phyloP scores from a whole-genome alignment of 2,888 invertebrate genomes.

The Macaria notata region DNA sequence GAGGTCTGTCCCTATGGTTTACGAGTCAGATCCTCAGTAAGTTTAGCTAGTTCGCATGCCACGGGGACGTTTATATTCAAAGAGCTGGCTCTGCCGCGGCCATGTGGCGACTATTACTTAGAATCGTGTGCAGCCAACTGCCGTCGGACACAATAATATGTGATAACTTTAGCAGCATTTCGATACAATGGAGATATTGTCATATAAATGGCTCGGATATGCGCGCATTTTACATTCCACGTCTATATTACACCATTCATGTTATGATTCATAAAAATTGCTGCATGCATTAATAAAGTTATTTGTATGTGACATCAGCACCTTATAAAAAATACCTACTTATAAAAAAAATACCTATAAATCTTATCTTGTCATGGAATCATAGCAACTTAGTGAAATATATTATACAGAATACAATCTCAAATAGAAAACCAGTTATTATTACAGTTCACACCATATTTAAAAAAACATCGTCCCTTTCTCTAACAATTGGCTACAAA shows the following conservation, averaged over 20 bases:
- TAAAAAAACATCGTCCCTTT: neutral
- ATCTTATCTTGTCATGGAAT: no score
- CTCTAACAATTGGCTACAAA: conserved; percentile 4
- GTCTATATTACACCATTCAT: conserved; percentile 5
- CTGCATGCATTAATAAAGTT: no score
- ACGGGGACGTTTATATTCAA: conserved; percentile 43
- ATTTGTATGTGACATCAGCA: no score
- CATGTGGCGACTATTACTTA: conserved; percentile 40
- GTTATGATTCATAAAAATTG: no score
- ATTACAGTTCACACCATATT: no score
- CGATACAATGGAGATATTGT: conserved; percentile 48
- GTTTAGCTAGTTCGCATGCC: conserved; percentile 26
- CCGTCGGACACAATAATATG: conserved; percentile 44
- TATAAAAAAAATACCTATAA: no score
- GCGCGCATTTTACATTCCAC: neutral
- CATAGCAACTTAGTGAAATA: no score
- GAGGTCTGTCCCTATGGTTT: conserved; percentile 10
- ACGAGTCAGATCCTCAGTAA: conserved; percentile 11
- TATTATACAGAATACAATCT: no score
- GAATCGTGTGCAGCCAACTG: conserved; percentile 36
- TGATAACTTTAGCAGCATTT: conserved; percentile 44
- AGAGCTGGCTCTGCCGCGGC: conserved; percentile 21
- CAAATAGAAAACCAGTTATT: no score
- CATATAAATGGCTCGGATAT: conserved; percentile 43
- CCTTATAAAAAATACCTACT: no score